Evolutionary conservation across 2,113 vertebrate species (phyloP).

Genomic region (Megaceryle maxima): DNA sequence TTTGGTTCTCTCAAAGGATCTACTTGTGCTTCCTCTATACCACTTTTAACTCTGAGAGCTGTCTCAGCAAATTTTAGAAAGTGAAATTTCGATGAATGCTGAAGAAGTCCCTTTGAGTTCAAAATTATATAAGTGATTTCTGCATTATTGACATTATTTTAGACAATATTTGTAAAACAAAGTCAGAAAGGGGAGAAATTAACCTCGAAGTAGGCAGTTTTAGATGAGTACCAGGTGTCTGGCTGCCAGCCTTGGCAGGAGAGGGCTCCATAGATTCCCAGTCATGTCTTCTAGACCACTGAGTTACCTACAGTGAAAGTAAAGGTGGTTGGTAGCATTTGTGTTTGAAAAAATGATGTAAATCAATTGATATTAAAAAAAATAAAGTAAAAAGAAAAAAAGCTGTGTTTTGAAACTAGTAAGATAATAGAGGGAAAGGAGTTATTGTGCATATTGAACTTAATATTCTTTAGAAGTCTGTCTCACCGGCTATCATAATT

Average conservation of each 20-base stretch:
- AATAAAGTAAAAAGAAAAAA: neutral
- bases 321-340: neutral
- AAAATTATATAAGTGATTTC: neutral
- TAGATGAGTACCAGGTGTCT: neutral
- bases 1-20: neutral
- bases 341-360: neutral
- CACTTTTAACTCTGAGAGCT: neutral
- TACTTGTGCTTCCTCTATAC: neutral
- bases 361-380: neutral
- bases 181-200: neutral
- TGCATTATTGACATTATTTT: neutral
- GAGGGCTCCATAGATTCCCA: neutral
- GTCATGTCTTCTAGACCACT: neutral
- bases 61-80: neutral
- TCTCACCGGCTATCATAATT: neutral
- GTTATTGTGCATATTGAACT: neutral
- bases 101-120: neutral
- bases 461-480: neutral
- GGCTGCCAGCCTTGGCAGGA: neutral
- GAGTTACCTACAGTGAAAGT: neutral
- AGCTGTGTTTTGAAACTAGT: accelerated
- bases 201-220: neutral
- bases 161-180: neutral
- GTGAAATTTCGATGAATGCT: neutral
- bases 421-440: neutral